These are phyloP conservation scores for Neoaliturus tenellus DNA, from an alignment of 2,888 invertebrate genomes.

Conservation along the genomic window DNA sequence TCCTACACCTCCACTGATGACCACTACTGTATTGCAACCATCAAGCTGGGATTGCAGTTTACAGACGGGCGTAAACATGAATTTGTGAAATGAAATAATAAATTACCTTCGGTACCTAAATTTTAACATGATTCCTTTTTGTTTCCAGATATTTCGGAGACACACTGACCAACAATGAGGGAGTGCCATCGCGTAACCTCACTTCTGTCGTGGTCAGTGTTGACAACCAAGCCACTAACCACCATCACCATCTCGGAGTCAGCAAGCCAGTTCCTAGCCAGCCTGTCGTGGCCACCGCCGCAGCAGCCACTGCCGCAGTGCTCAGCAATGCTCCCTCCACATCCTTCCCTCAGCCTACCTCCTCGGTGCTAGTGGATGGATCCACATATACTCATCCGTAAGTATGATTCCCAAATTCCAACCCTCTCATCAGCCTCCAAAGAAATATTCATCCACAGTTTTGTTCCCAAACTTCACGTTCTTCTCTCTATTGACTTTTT, in stretches of 20 bases:
- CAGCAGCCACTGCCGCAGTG: no score
- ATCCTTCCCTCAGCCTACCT: conserved; percentile 31
- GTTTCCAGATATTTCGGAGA: conserved; percentile 74
- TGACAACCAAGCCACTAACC: conserved; percentile 8
- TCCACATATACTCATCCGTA: conserved; percentile 71
- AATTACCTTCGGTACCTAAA: no score
- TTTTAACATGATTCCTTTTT: no score
- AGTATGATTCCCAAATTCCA: conserved; percentile 63
- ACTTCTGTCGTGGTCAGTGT: conserved; percentile 5
- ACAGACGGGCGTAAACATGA: no score
- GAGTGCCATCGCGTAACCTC: background rate
- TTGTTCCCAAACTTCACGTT: no score
- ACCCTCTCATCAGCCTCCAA: no score
- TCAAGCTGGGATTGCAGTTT: no score
- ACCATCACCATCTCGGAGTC: conserved; percentile 23
- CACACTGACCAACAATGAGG: conserved; percentile 74
- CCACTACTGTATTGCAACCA: no score
- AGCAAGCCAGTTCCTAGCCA: conserved; percentile 26
- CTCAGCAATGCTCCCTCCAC: conserved; percentile 5
- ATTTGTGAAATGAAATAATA: no score
- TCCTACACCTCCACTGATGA: no score
- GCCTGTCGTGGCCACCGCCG: background rate
- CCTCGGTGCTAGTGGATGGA: conserved; percentile 56
- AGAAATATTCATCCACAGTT: no score
- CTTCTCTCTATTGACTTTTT: no score